These are phyloP conservation scores for Clupea harengus DNA, from an alignment of 2,113 vertebrate genomes.

Conservation along the genomic window DNA sequence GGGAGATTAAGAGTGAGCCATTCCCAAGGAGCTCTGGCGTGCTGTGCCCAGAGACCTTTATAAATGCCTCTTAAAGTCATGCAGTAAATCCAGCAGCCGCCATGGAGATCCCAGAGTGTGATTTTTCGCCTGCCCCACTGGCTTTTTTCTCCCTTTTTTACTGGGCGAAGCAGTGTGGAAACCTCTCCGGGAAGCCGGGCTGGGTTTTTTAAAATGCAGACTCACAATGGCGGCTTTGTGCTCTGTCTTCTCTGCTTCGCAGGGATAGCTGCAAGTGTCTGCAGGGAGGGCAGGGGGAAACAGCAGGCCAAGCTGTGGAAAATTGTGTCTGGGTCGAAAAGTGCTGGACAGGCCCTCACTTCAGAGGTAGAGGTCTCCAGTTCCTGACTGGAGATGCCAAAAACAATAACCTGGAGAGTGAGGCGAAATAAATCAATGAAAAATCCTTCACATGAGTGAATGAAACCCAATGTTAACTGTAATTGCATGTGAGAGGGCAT, in stretches of 20 bases:
- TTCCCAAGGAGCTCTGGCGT: constrained; percentile 36
- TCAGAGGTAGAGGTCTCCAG: neutral
- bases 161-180: constrained; percentile 58
- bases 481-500: neutral
- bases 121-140: constrained; percentile 65
- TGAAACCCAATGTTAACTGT: neutral
- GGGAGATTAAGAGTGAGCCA: constrained; percentile 57
- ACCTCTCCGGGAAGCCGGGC: constrained; percentile 51
- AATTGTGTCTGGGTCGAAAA: constrained; percentile 31
- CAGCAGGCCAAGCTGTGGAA: constrained; percentile 45
- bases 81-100: constrained; percentile 56
- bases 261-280: constrained; percentile 52
- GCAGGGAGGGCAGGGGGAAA: constrained; percentile 40
- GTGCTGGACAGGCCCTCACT: neutral
- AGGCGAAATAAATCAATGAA: neutral
- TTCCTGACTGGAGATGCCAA: neutral
- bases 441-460: neutral
- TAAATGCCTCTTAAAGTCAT: constrained; percentile 60
- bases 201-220: constrained; percentile 59
- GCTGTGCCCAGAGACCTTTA: constrained; percentile 51
- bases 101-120: constrained; percentile 67
- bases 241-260: constrained; percentile 55
- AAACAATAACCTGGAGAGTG: constrained; percentile 1
- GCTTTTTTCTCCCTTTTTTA: constrained; percentile 18
- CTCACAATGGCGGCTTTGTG: constrained; percentile 72